Evolutionary conservation across 2,797 vertebrate genomes (phyloP), one percentile per base, ranked within the genome.

Genomic region (Typhlichthys subterraneus): DNA sequence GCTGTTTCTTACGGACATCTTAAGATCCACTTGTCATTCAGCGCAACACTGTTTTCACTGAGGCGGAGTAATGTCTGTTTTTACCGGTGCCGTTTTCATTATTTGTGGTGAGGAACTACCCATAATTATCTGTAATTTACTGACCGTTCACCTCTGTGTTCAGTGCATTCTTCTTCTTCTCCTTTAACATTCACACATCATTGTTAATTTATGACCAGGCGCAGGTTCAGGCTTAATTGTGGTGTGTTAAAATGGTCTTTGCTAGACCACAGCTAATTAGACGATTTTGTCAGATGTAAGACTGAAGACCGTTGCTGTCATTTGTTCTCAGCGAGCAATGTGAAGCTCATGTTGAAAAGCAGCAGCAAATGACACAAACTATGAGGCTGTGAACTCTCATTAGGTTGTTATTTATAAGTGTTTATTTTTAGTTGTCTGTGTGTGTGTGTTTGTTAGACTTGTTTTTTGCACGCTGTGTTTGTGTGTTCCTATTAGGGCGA

Each of bases 331-430:
- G 61, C 56, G 60, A 69, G 65, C 68, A 73, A 78, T 85, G 74
- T 71, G 60, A 76, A 79, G 47, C 63, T 69, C 23, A 12, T 15
- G 47, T 15, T 53, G 7, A 29, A 70, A 72, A 63, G 63, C 13
- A 4, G 53, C 57, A 79, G 73, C 73, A 65, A 78, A 70, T 76
- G 83, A 85, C 71, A 75, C 77, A 59, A 79, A 74, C 56, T 56
- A 47, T 64, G 69, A 69, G 51, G 56, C 61, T 62, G 49, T 75
- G 80, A 81, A 81, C 74, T 23, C 70, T 78, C 69, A 73, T 78
- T 81, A 81, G 65, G 57, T 75, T 57, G 61, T 74, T 71, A 68
- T 81, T 68, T 83, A 81, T 81, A 84, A 64, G 75, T 82, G 60
- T 70, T 57, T 73, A 72, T 63, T 69, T 50, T 45, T 59, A n/a